Evolutionary conservation across 2,888 invertebrate species (phyloP).

Genomic region (Eristalinus aeneus): DNA sequence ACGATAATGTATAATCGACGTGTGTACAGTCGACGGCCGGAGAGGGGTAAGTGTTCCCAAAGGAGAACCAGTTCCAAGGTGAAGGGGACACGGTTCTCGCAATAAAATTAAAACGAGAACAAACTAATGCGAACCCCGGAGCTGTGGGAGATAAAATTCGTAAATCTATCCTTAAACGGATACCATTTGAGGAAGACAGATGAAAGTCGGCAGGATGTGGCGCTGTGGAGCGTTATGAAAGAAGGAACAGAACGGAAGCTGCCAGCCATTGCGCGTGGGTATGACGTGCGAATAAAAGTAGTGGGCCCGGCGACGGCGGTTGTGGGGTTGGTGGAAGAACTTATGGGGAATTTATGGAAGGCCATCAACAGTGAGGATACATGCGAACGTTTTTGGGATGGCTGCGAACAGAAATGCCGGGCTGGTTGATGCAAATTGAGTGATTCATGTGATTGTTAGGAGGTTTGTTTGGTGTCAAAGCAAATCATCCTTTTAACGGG

Average conservation of each 20-base stretch:
- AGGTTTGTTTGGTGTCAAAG: neutral
- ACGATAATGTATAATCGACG: slow-evolving; percentile 45
- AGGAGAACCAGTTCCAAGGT: slow-evolving; percentile 10
- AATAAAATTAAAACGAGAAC: slow-evolving; percentile 21
- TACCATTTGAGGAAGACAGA: neutral
- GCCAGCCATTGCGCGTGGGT: neutral
- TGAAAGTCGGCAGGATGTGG: neutral
- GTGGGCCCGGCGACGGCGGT: neutral
- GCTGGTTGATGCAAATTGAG: neutral
- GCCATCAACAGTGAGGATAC: neutral
- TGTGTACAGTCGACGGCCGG: too few species aligned
- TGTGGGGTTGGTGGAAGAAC: neutral
- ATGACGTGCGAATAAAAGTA: neutral
- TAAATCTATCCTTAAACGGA: neutral
- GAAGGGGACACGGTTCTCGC: neutral
- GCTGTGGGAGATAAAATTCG: neutral
- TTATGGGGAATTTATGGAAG: neutral
- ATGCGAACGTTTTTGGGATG: neutral
- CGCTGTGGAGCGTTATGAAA: neutral
- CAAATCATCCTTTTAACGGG: neutral
- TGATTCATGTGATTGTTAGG: neutral
- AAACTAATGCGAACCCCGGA: neutral
- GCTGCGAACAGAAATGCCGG: neutral
- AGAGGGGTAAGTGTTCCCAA: neutral
- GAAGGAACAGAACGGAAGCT: neutral